Percentiles rank a stretch among this genome's conserved stretches.
These are phyloP conservation scores for Cryptophagus acutangulus DNA, from an alignment of 2,888 invertebrate genomes.

Conservation along the genomic window DNA sequence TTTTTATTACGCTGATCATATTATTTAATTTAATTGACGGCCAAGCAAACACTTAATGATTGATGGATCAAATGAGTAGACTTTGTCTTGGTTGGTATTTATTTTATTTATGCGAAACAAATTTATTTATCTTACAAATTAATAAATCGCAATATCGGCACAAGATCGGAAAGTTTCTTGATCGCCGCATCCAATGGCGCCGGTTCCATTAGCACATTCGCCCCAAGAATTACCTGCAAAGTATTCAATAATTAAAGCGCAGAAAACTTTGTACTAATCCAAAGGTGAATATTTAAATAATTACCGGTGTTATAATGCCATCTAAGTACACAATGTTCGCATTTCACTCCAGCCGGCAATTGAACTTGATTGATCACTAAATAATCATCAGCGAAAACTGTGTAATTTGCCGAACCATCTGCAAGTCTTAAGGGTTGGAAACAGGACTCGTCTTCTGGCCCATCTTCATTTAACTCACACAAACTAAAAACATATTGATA, in stretches of 20 bases:
- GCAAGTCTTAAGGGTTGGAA: conserved; percentile 41
- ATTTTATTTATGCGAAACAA: not conserved
- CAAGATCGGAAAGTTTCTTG: conserved; percentile 46
- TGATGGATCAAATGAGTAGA: no score
- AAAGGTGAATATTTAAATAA: not conserved
- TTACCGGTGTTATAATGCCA: conserved; percentile 46
- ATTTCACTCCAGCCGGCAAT: conserved; percentile 45
- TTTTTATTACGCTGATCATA: no score
- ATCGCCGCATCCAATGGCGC: conserved; percentile 41
- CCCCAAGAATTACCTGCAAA: conserved; percentile 42
- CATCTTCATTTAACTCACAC: conserved; percentile 41
- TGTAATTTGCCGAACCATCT: conserved; percentile 37
- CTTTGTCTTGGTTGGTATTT: no score
- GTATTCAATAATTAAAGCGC: not conserved
- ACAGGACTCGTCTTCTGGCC: conserved; percentile 48
- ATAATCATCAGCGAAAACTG: conserved; percentile 23
- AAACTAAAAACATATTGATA: conserved; percentile 33
- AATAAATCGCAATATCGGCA: conserved; percentile 41
- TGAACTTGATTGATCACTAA: conserved; percentile 33
- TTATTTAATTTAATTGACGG: no score
- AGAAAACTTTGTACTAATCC: not conserved
- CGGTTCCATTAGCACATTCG: conserved; percentile 39
- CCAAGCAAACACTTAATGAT: no score
- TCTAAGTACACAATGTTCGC: conserved; percentile 50
- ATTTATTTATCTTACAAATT: not conserved